A percentile compares a stretch with the other conserved stretches of the same genome.
phyloP scores from a whole-genome alignment of 2,113 vertebrate species.

The Todiramphus saurophagus region DNA sequence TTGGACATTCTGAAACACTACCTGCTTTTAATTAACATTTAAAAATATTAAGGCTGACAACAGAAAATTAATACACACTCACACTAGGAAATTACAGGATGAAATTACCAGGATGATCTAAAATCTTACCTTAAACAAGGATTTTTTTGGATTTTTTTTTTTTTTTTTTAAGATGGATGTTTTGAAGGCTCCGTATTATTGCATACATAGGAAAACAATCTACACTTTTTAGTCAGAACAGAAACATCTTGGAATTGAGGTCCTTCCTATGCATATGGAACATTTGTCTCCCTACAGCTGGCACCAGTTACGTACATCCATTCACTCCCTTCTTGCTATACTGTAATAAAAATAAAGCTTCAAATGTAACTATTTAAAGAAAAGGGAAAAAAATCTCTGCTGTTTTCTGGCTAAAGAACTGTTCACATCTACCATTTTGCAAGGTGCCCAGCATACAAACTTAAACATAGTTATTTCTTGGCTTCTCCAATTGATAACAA shows the following conservation, averaged over 20 bases:
- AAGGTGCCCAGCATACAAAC: not conserved
- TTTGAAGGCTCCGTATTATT: not conserved
- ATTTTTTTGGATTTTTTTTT: not conserved
- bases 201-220: not conserved
- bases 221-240: not conserved
- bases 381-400: not conserved
- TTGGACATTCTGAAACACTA: not conserved
- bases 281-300: fast-evolving
- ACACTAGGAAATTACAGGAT: not conserved
- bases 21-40: not conserved
- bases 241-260: not conserved
- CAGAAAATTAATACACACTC: not conserved
- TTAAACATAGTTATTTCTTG: not conserved
- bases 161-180: not conserved
- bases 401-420: not conserved
- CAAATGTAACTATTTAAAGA: not conserved
- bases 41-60: not conserved
- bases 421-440: not conserved
- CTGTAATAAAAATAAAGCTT: not conserved
- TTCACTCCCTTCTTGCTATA: not conserved
- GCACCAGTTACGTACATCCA: not conserved
- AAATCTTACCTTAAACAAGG: not conserved
- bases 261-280: fast-evolving
- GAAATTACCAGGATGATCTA: not conserved
- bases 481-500: not conserved